phyloP scores from a whole-genome alignment of 2,888 invertebrate genomes.

The Cheilosia vulpina region DNA sequence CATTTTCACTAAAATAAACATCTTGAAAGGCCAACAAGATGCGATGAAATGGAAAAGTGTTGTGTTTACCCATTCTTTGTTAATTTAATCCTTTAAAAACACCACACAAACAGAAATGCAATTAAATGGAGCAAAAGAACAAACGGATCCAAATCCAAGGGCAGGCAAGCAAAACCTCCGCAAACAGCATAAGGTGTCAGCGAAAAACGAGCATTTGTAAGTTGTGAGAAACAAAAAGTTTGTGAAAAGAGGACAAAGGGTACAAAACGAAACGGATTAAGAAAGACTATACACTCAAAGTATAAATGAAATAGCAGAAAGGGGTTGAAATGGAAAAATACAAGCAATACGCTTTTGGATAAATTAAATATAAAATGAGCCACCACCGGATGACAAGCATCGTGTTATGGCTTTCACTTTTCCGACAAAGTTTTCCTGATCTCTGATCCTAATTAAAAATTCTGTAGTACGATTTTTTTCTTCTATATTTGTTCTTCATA shows the following conservation, averaged over 20 bases:
- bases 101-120: slow-evolving; percentile 17
- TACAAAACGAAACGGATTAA: slow-evolving; percentile 34
- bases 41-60: slow-evolving; percentile 19
- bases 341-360: slow-evolving; percentile 42
- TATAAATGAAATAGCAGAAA: slow-evolving; percentile 9
- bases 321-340: slow-evolving; percentile 19
- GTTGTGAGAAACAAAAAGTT: slow-evolving; percentile 27
- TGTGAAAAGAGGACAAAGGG: slow-evolving; percentile 5
- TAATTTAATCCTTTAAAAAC: slow-evolving; percentile 39
- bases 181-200: slow-evolving; percentile 51
- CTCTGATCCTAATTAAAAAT: slow-evolving; percentile 63
- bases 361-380: slow-evolving; percentile 59
- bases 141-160: slow-evolving; percentile 27
- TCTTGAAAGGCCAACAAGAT: slow-evolving; percentile 24
- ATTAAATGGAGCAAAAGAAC: slow-evolving; percentile 42
- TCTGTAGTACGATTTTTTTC: slow-evolving; percentile 35
- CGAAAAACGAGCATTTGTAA: slow-evolving; percentile 35
- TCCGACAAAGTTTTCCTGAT: slow-evolving; percentile 56
- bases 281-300: slow-evolving; percentile 35
- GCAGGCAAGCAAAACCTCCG: slow-evolving; percentile 23
- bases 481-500: slow-evolving; percentile 27
- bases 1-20: slow-evolving; percentile 31
- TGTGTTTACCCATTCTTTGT: slow-evolving; percentile 31
- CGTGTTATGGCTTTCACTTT: slow-evolving; percentile 60
- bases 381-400: slow-evolving; percentile 56